Evolutionary conservation across 2,888 invertebrate species (phyloP), one percentile per base, ranked within the genome.

Genomic region (Polietes domitor): DNA sequence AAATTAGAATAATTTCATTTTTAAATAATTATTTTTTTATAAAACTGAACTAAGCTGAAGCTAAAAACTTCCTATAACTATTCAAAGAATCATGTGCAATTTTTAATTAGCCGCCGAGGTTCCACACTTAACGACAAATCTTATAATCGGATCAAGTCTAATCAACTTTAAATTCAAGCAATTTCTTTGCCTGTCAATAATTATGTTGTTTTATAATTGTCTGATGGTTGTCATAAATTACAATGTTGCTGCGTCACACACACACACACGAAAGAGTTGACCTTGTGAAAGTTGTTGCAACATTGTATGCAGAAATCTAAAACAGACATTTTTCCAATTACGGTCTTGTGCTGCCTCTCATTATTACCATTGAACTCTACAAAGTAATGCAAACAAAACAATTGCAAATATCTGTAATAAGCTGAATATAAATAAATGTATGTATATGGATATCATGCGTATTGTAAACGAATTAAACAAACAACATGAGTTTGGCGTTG

Each of bases 221-320:
- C 6, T 58, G 4, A 15, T 24, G 15, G 4, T 55, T 55, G 24
- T 55, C n/a, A 32, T 37, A 37, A 37, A n/a, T n/a, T 37, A 15
- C 26, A 58, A 58, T 55, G 9, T 2, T 12, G 5, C 3, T 3
- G 7, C 19, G 50, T 50, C 10, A 7, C 26, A 15, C 58, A 37
- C n/a, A n/a, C 37, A 37, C 12, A 37, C 53, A 85, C 80, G 85
- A 55, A 81, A 85, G 86, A 82, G 47, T 79, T 90, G 91, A 90
- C 90, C 90, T 90, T 90, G 90, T 75, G 80, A 85, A 80, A 83
- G 85, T 80, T 50, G 61, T 58, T 50, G 50, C 73, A 82, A 80
- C 58, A 58, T 21, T 10, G n/a, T n/a, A 41, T 65, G 53, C 12
- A 26, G 21, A 2, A 58, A 68, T 43, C 43, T 37, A 43, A 68